Percentiles rank a stretch among this genome's conserved stretches.
Evolutionary conservation across 1,140 invertebrate species (phyloP).

Genomic region (Ectropis grisescens): DNA sequence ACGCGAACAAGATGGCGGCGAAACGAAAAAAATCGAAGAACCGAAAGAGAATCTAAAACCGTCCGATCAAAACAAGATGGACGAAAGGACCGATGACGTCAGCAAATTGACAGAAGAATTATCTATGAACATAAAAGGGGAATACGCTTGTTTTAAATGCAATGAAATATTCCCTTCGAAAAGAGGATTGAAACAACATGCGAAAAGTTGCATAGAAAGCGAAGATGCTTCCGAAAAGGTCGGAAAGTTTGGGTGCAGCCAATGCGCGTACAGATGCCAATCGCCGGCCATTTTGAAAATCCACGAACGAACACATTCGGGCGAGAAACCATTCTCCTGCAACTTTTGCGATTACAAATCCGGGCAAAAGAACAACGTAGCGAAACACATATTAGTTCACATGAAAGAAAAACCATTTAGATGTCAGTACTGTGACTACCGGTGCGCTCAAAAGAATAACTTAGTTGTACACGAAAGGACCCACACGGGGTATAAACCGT

Average conservation of each 20-base stretch:
- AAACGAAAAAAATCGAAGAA: slow-evolving; percentile 32
- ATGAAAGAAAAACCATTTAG: slow-evolving; percentile 82
- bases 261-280: slow-evolving; percentile 59
- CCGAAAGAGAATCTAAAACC: slow-evolving; percentile 56
- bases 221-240: slow-evolving; percentile 30
- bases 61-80: slow-evolving; percentile 15
- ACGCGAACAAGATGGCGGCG: slow-evolving; percentile 14
- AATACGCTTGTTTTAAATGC: slow-evolving; percentile 52
- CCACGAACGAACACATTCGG: slow-evolving; percentile 73
- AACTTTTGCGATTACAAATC: slow-evolving; percentile 81
- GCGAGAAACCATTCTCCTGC: slow-evolving; percentile 73
- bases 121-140: slow-evolving; percentile 45
- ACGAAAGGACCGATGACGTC: slow-evolving; percentile 10
- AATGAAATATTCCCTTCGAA: slow-evolving; percentile 46
- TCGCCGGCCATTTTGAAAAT: slow-evolving; percentile 78
- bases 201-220: slow-evolving; percentile 33
- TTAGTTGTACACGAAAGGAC: slow-evolving; percentile 72
- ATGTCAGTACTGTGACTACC: slow-evolving; percentile 78
- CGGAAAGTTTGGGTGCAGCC: slow-evolving; percentile 54
- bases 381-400: slow-evolving; percentile 81
- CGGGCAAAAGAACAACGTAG: slow-evolving; percentile 82
- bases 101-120: slow-evolving; percentile 35
- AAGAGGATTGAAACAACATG: slow-evolving; percentile 44
- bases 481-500: slow-evolving; percentile 74
- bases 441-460: slow-evolving; percentile 76